phyloP scores from a whole-genome alignment of 2,888 invertebrate genomes.

The Eilema griseolum region DNA sequence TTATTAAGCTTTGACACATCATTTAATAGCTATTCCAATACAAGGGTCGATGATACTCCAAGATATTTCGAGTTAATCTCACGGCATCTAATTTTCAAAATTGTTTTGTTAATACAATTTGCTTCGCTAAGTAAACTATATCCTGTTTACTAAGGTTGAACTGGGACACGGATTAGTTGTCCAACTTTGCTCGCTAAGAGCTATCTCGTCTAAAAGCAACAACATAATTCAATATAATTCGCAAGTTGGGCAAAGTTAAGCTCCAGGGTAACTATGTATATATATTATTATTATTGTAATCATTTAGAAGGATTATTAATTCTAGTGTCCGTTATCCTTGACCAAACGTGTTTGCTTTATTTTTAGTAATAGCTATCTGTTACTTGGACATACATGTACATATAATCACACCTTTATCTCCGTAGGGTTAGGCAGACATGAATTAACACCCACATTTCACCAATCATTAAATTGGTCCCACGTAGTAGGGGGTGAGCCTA shows the following conservation, averaged over 20 bases:
- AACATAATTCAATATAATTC: conserved; percentile 36
- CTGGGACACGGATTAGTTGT: conserved; percentile 44
- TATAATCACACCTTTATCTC: too few species aligned
- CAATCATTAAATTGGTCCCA: too few species aligned
- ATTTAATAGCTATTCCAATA: not conserved
- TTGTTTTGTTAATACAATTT: conserved; percentile 47
- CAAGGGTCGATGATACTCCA: not conserved
- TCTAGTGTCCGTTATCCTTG: not conserved
- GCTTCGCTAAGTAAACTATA: conserved; percentile 37
- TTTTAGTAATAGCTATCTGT: too few species aligned
- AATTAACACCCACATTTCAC: too few species aligned
- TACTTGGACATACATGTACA: too few species aligned
- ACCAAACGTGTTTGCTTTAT: too few species aligned
- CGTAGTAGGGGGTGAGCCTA: too few species aligned
- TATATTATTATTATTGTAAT: conserved; percentile 5
- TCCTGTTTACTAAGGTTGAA: conserved; percentile 31
- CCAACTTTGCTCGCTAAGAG: conserved; percentile 45
- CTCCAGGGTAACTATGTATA: conserved; percentile 25
- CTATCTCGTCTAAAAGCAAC: conserved; percentile 14
- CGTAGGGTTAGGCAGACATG: too few species aligned
- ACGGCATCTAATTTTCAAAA: conserved; percentile 32
- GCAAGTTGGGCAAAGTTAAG: conserved; percentile 35
- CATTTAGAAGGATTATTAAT: not conserved
- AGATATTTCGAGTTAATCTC: conserved; percentile 26
- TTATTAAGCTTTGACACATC: not conserved